These are phyloP conservation scores for Sebastes variabilis DNA, from an alignment of 2,797 vertebrate species.

Conservation along the genomic window DNA sequence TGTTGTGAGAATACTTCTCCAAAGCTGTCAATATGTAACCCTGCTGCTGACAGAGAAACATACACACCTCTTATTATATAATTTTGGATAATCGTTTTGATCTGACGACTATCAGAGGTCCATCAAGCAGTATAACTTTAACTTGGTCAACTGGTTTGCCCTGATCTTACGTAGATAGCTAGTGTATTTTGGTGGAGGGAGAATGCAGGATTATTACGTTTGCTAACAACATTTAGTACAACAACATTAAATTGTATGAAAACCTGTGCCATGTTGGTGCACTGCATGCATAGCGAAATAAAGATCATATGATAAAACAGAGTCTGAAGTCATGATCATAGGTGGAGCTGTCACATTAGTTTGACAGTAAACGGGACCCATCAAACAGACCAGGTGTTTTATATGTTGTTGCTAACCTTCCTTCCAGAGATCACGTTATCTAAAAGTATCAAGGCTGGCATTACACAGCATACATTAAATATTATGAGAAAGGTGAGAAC, in stretches of 20 bases:
- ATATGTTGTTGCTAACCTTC: background rate
- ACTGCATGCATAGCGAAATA: background rate
- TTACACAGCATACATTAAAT: background rate
- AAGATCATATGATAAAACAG: background rate
- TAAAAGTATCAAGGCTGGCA: background rate
- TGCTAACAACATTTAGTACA: background rate
- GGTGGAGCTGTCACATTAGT: background rate
- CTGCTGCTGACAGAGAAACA: background rate
- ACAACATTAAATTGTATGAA: background rate
- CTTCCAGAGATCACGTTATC: background rate
- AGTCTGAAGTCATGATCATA: background rate
- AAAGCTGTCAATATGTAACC: background rate
- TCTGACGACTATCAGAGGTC: background rate
- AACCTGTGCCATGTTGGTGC: background rate
- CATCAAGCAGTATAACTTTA: background rate
- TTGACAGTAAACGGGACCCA: conserved; percentile 3
- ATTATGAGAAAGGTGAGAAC: background rate
- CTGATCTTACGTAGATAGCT: background rate
- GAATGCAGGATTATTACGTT: background rate
- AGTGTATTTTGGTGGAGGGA: background rate
- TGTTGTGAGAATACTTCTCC: background rate
- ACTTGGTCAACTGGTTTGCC: background rate
- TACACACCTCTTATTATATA: background rate
- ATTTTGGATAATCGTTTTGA: background rate
- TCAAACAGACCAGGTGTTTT: background rate